Evolutionary conservation across 2,888 invertebrate genomes (phyloP), one percentile per base, ranked within the genome.

Genomic region (Hanleya hanleyi): DNA sequence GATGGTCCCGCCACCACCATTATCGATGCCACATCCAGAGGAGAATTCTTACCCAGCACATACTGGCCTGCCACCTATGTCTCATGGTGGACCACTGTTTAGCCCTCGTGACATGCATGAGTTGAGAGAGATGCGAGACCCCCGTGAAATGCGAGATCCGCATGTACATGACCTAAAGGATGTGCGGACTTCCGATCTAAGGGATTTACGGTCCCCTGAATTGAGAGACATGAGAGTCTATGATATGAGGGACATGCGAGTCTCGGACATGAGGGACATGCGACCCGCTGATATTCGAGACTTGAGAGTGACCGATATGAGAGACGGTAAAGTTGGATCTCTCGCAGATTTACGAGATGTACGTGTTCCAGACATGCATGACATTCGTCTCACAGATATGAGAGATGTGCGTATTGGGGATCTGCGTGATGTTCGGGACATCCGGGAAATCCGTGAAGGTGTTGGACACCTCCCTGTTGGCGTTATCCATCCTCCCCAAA

Each of bases 31-130:
- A 57, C 57, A 57, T 57, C 2, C 22, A 32, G 57, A 57, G 29
- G 57, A 57, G 9, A 57, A 57, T 9, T 7, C 29, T 4, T 32
- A 57, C 57, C 57, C 57, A 29, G 57, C 57, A 2, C 57, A 57
- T 57, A 29, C 57, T 7, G 57, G 57, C 1, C 22, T 57, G 29
- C 32, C 57, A 4, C 15, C 57, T 15, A 57, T 57, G 18, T 57
- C 32, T 15, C 57, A 57, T 29, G 32, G 57, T 4, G 57, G 29
- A 22, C 22, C 57, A 15, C 57, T 57, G 2, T 57, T 57, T 26
- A 57, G 29, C 57, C 32, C 57, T 4, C 57, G 57, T 29, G 57
- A 57, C 4, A 22, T 57, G 57, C 57, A 57, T 57, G 57, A 57
- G 26, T 22, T 57, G 57, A 4, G 57, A 9, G 57, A 57, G 4